phyloP scores from a whole-genome alignment of 1,140 invertebrate species.

The Macrotrachela quadricornifera region DNA sequence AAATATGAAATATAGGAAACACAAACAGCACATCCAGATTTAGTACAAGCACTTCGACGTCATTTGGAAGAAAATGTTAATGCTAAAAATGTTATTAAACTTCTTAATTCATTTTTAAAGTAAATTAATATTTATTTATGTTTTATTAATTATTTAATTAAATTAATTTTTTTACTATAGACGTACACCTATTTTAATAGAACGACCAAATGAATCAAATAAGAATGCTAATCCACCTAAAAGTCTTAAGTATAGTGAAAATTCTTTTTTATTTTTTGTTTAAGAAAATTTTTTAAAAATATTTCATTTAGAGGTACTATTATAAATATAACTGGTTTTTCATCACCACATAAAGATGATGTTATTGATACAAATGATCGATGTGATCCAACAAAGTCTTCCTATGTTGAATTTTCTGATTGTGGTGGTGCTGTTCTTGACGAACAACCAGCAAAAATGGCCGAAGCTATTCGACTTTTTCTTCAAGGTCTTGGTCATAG shows the following conservation, averaged over 20 bases:
- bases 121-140: too few relatives aligned
- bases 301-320: slow-evolving; percentile 55
- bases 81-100: too few relatives aligned
- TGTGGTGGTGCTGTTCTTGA: slow-evolving; percentile 86
- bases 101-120: too few relatives aligned
- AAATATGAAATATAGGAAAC: slow-evolving; percentile 2
- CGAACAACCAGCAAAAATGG: slow-evolving; percentile 90
- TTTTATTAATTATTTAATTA: too few relatives aligned
- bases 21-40: slow-evolving; percentile 5
- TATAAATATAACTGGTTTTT: slow-evolving; percentile 72
- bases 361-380: slow-evolving; percentile 88
- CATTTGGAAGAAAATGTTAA: too few relatives aligned
- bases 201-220: background rate
- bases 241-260: too few relatives aligned
- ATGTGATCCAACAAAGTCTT: slow-evolving; percentile 76
- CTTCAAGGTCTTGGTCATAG: slow-evolving; percentile 94
- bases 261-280: too few relatives aligned
- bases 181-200: background rate
- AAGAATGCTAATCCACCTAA: too few relatives aligned
- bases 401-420: slow-evolving; percentile 60
- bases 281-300: too few relatives aligned
- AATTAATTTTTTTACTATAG: too few relatives aligned
- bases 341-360: slow-evolving; percentile 86
- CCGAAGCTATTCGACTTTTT: slow-evolving; percentile 85
- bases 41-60: background rate